Evolutionary conservation across 2,113 vertebrate genomes (phyloP), one percentile per base, ranked within the genome.

Genomic region (Ptyas mucosa): DNA sequence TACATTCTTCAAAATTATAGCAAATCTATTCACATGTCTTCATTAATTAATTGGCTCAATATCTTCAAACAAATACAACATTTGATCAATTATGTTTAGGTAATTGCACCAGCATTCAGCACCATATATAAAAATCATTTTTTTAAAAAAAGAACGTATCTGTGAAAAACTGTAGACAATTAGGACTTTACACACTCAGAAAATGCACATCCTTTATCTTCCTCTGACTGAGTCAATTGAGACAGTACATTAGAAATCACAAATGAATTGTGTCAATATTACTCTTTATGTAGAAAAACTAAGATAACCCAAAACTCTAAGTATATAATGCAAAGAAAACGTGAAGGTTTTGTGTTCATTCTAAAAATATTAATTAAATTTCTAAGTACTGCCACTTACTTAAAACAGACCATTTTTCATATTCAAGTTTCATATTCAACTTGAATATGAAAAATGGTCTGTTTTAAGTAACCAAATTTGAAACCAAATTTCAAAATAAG

Each of bases 31-130:
- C 91, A 92, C 5, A 92, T 9, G 89, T 93, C 92, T 93, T 0
- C 0, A 89, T 93, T 1, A 8, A 88, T 57, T 85, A 95, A 96
- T 92, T 92, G 89, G 95, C 88, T 95, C 91, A 92, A 87, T 5
- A 93, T 51, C 21, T 53, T 88, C 89, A 94, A 92, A 0, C 90
- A 89, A 89, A 3, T 93, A 95, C 21, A 26, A 24, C 26, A 55
- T 51, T 88, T 53, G 15, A 24, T 87, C 91, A 95, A 58, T 7
- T 51, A 18, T 20, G 15, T 89, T 92, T 85, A 57, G 43, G 53
- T 10, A 20, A 69, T n/a, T 54, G 9, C 89, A 94, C 51, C 23
- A 24, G 86, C 39, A 87, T 93, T 89, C 86, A 88, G 52, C 49
- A 88, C 4, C 53, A 23, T 53, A 87, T 87, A 53, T 51, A 49